phyloP scores from a whole-genome alignment of 1,140 invertebrate genomes.

The Adoxophyes honmai region DNA sequence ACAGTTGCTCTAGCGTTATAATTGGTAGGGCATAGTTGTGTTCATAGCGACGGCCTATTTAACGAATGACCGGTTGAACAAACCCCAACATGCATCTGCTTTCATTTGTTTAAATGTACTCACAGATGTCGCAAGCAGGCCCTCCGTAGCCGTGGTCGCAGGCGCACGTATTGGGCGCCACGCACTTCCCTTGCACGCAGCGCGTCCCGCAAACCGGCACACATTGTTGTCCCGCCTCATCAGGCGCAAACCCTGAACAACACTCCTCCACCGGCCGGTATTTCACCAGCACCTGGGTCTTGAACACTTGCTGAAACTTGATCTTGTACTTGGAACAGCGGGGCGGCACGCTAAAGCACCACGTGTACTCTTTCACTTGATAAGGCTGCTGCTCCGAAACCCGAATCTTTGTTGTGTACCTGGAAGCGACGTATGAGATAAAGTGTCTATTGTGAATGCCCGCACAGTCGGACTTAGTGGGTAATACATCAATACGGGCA shows the following conservation, averaged over 20 bases:
- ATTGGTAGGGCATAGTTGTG: too few species aligned
- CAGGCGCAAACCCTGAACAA: constrained; percentile 85
- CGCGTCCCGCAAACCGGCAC: constrained; percentile 87
- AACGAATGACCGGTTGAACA: too few species aligned
- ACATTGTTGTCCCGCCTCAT: constrained; percentile 80
- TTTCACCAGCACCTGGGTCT: constrained; percentile 85
- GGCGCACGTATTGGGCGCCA: constrained; percentile 90
- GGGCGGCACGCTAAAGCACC: constrained; percentile 90
- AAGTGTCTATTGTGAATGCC: background rate
- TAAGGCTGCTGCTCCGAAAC: constrained; percentile 89
- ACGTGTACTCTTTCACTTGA: constrained; percentile 86
- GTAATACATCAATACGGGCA: too few species aligned
- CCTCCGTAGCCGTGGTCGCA: constrained; percentile 93
- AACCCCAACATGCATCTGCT: too few species aligned
- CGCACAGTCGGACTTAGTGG: too few species aligned
- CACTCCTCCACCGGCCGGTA: constrained; percentile 88
- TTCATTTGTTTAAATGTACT: too few species aligned
- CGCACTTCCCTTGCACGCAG: constrained; percentile 91
- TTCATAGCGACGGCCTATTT: too few species aligned
- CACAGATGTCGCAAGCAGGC: constrained; percentile 91
- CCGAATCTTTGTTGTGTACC: constrained; percentile 84
- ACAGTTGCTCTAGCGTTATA: too few species aligned
- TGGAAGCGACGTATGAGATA: constrained; percentile 54
- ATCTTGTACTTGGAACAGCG: constrained; percentile 92
- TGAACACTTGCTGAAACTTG: constrained; percentile 84